These are phyloP conservation scores for Centrocercus urophasianus DNA, from an alignment of 2,113 vertebrate species.

Conservation along the genomic window DNA sequence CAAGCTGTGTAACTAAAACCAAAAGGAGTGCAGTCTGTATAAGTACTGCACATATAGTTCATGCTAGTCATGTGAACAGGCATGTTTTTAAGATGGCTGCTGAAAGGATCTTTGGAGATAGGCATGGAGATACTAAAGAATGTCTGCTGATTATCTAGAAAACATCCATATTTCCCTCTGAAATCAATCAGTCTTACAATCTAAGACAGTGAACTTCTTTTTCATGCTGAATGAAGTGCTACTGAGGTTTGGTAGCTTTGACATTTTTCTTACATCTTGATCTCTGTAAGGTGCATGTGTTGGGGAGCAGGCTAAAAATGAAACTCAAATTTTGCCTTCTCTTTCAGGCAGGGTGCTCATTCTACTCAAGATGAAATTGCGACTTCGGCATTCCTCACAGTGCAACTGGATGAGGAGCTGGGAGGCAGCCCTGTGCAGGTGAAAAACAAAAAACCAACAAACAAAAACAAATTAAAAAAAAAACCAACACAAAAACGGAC, in stretches of 20 bases:
- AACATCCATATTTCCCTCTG: not conserved
- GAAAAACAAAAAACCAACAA: not conserved
- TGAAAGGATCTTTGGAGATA: not conserved
- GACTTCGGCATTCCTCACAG: constrained; percentile 86
- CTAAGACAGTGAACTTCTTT: not conserved
- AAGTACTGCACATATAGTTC: not conserved
- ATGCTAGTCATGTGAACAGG: not conserved
- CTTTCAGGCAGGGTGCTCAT: constrained; percentile 89
- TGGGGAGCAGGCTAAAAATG: not conserved
- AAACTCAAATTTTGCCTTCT: not conserved
- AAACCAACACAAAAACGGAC: too few relatives aligned
- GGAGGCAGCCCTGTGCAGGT: constrained; percentile 95
- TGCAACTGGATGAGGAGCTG: constrained; percentile 93
- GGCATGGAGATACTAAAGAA: not conserved
- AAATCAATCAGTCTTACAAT: not conserved
- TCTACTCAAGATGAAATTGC: constrained; percentile 92
- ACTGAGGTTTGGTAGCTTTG: not conserved
- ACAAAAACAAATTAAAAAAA: too few relatives aligned
- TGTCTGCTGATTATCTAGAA: not conserved
- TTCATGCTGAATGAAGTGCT: not conserved
- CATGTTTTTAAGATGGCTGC: not conserved
- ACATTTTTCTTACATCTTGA: not conserved
- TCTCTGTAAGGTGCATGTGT: not conserved
- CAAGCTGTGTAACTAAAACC: not conserved
- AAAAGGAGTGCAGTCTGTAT: not conserved